These are phyloP conservation scores for Dryoscopus gambensis DNA, from an alignment of 2,113 vertebrate species.

Conservation along the genomic window DNA sequence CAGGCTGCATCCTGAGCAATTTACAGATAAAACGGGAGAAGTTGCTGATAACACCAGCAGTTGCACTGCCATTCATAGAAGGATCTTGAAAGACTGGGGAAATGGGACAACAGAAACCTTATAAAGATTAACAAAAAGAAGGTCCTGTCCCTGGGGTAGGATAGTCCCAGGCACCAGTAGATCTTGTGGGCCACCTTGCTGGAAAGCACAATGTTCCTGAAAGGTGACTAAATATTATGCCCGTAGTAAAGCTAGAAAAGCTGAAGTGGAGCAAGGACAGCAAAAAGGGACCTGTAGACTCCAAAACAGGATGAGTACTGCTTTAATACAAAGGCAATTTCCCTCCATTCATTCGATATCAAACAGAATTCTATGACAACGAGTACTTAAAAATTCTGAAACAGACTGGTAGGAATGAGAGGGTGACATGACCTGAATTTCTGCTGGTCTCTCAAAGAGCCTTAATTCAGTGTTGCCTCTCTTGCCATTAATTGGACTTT, in stretches of 20 bases:
- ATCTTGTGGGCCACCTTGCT: neutral
- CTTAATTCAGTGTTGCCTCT: neutral
- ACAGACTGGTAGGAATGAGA: neutral
- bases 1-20: neutral
- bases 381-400: neutral
- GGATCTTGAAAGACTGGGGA: neutral
- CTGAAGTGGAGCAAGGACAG: neutral
- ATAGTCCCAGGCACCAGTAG: neutral
- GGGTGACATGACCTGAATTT: neutral
- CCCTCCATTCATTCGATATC: neutral
- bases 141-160: neutral
- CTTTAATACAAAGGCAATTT: neutral
- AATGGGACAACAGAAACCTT: neutral
- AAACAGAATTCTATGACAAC: neutral
- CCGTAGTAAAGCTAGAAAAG: neutral
- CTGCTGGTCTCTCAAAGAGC: neutral
- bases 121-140: neutral
- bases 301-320: neutral
- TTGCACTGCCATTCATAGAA: neutral
- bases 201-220: neutral
- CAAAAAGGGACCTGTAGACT: neutral
- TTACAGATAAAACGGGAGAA: neutral
- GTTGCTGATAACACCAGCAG: neutral
- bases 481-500: neutral
- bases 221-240: neutral